Evolutionary conservation across 2,797 vertebrate genomes (phyloP).

Genomic region (Sylvilagus floridanus): DNA sequence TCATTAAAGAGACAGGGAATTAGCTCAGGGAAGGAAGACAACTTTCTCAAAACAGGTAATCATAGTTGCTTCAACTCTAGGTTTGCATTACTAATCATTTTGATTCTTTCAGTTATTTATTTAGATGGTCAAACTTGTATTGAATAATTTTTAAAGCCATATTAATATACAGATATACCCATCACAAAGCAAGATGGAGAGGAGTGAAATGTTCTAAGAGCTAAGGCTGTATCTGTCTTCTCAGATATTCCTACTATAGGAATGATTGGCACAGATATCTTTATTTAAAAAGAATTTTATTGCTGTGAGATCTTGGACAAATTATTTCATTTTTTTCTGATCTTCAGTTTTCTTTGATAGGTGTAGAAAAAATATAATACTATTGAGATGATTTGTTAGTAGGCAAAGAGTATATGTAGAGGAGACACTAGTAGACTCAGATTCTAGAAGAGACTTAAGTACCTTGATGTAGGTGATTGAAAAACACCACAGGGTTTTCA

Average conservation of each 20-base stretch:
- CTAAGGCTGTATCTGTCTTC: neutral
- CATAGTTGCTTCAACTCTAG: conserved; percentile 25
- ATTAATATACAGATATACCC: neutral
- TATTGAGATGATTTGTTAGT: neutral
- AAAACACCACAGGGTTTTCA: neutral
- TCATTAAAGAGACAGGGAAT: conserved; percentile 23
- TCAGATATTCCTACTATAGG: neutral
- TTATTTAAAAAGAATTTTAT: neutral
- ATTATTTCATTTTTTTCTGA: no score
- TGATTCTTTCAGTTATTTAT: conserved; percentile 20
- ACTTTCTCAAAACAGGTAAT: conserved; percentile 39
- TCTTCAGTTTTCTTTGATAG: neutral
- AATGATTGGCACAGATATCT: neutral
- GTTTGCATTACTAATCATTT: neutral
- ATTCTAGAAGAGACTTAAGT: neutral
- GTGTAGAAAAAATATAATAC: neutral
- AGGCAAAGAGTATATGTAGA: neutral
- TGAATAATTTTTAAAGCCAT: neutral
- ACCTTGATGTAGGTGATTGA: neutral
- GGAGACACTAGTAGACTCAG: neutral
- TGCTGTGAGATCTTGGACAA: no score
- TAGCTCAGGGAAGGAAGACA: conserved; percentile 1
- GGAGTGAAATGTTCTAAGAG: neutral
- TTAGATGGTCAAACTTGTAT: neutral
- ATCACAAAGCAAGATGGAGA: conserved; percentile 12